phyloP scores from a whole-genome alignment of 30 jellyfish, hydroid and myxozoan genomes.

The Aurelia aurita region DNA sequence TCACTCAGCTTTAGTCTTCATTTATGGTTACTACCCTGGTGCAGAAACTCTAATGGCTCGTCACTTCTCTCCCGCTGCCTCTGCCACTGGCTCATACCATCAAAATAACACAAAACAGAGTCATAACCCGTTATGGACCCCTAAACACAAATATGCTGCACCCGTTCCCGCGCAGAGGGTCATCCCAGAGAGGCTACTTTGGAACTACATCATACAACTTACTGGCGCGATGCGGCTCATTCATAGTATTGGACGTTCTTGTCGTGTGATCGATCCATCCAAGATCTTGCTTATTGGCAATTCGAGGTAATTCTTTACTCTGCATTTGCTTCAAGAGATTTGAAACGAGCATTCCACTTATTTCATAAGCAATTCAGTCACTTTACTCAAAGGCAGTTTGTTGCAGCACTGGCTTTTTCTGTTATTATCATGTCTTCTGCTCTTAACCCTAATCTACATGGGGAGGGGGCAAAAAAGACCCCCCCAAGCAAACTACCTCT shows the following conservation, averaged over 20 bases:
- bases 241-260: slow-evolving; percentile 85
- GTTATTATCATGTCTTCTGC: too few relatives aligned
- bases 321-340: not conserved
- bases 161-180: slow-evolving; percentile 79
- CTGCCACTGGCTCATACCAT: slow-evolving; percentile 39
- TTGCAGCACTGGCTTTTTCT: too few relatives aligned
- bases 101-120: slow-evolving; percentile 49
- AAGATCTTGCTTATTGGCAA: slow-evolving; percentile 87
- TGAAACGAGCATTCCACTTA: not conserved
- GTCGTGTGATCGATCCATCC: slow-evolving; percentile 91
- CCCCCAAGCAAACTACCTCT: too few relatives aligned
- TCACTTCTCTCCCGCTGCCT: slow-evolving; percentile 62
- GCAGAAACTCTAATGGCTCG: slow-evolving; percentile 91
- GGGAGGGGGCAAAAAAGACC: too few relatives aligned
- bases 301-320: slow-evolving; percentile 61
- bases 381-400: too few relatives aligned
- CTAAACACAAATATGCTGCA: slow-evolving; percentile 51
- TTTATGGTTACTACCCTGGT: slow-evolving; percentile 88
- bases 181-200: slow-evolving; percentile 89
- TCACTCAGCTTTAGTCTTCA: slow-evolving; percentile 82
- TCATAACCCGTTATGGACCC: slow-evolving; percentile 69
- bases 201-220: slow-evolving; percentile 94
- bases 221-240: slow-evolving; percentile 90
- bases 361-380: too few relatives aligned
- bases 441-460: too few relatives aligned